Evolutionary conservation across 2,797 vertebrate species (phyloP).

Genomic region (Tympanoctomys barrerae): DNA sequence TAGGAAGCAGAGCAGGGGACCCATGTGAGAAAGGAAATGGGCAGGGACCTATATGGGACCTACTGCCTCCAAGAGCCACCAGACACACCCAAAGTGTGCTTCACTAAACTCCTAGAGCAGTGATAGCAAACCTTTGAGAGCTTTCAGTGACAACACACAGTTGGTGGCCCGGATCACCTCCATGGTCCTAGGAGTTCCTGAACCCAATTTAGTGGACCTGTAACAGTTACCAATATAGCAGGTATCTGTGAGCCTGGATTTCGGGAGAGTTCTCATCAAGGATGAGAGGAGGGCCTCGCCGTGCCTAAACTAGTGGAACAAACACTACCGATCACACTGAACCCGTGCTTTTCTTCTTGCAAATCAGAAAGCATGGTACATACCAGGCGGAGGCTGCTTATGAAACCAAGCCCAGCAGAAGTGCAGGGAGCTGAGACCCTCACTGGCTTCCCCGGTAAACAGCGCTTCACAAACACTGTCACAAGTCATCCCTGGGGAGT

Average conservation of each 20-base stretch:
- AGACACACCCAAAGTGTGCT: not conserved
- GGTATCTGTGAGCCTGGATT: not conserved
- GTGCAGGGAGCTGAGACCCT: not conserved
- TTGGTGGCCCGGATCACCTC: rapidly evolving
- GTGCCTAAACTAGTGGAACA: not conserved
- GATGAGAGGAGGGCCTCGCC: not conserved
- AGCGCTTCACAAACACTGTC: not conserved
- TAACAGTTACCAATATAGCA: not conserved
- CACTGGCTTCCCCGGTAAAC: not conserved
- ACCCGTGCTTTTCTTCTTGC: not conserved
- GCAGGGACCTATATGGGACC: not conserved
- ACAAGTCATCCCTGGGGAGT: not conserved
- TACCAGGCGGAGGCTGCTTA: not conserved
- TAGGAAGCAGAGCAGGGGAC: too few species aligned
- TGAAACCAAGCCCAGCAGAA: not conserved
- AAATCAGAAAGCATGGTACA: not conserved
- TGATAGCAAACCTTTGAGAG: not conserved
- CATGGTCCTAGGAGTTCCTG: not conserved
- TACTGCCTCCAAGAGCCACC: not conserved
- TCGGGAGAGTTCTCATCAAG: not conserved
- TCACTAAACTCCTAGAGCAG: not conserved
- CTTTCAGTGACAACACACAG: not conserved
- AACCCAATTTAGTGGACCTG: not conserved
- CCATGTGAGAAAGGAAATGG: too few species aligned
- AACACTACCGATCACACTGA: not conserved